Conservation (phyloP, 1,140 invertebrate genomes). For the Drosophila neocordata region DNA sequence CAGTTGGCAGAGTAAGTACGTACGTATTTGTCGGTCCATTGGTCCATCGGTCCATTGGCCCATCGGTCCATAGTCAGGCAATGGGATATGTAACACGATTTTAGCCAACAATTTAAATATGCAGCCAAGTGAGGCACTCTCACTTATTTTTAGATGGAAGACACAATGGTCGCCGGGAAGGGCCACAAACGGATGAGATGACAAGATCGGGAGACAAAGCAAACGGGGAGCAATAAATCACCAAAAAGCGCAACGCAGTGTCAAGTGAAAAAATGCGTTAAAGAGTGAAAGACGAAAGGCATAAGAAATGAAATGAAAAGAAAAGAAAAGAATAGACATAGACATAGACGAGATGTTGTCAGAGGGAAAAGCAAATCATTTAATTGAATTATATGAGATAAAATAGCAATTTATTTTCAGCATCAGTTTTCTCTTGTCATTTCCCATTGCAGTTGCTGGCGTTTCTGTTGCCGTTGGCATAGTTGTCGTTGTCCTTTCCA, state of each 20-base stretch:
- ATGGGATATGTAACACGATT: conserved; percentile 32
- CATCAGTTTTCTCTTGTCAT: not conserved
- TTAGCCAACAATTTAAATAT: conserved; percentile 58
- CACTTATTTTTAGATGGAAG: conserved; percentile 51
- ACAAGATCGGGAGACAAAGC: conserved; percentile 11
- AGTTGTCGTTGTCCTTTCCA: conserved; percentile 55
- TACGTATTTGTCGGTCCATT: not conserved
- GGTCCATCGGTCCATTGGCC: conserved; percentile 8
- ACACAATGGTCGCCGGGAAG: conserved; percentile 41
- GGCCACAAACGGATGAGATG: not conserved
- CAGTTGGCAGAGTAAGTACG: too few species aligned
- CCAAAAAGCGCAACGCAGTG: conserved; percentile 49
- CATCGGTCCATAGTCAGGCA: conserved; percentile 23
- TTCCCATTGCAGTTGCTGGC: conserved; percentile 5
- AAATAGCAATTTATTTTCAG: conserved; percentile 66
- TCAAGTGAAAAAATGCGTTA: conserved; percentile 26
- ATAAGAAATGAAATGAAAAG: conserved; percentile 9
- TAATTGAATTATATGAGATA: conserved; percentile 75
- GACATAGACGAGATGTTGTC: conserved; percentile 43
- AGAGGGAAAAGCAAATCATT: conserved; percentile 60
- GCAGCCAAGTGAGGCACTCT: conserved; percentile 41
- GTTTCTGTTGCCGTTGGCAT: conserved; percentile 4
- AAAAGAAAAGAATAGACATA: not conserved
- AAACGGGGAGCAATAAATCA: conserved; percentile 51
- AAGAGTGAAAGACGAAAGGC: conserved; percentile 20